Base-by-base conservation (phyloP, 2,888 invertebrate genomes). In the Chymomyza fuscimana region DNA sequence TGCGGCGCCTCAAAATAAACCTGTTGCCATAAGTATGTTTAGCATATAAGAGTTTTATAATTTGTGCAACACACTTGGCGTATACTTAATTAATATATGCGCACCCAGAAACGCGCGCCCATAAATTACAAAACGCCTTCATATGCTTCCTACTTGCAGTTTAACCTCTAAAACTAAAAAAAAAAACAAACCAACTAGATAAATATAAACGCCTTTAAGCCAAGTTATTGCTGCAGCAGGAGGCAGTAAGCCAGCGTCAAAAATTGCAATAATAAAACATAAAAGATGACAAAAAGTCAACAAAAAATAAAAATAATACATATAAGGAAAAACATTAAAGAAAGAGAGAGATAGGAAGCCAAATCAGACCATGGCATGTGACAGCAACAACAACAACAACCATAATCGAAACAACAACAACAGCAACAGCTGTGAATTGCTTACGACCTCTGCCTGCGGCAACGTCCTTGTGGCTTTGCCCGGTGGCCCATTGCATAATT, bases 321-420 rank as follows among this genome's bases (percentile, higher is more conserved):
- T n/a, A 70, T 60, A 64, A 54, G 2, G 19, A 54, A 54, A 19
- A 54, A 32, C 32, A 32, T 32, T 54, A 15, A 63, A 40, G 61
- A 32, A 56, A 5, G 36, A n/a, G 22, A 65, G 62, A 6, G 60
- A 7, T 32, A 29, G 3, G 54, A 51, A 68, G 63, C 65, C 76
- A 87, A 83, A 83, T 83, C 79, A 82, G 83, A 85, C 87, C 83
- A 83, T 87, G 87, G 78, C 40, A 86, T 83, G 87, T 86, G 83
- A 79, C 83, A 87, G 86, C 58, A 61, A 63, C 40, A 16, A 51
- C 32, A 58, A 64, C 51, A 50, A 70, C 50, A 15, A 19, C 63
- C 50, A 15, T 25, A n/a, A 52, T 32, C 51, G 36, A 51, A 32
- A 40, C 40, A 61, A n/a, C 32, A n/a, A 58, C 58, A 56, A 65